Percentiles rank a stretch among this genome's conserved stretches.
phyloP scores from a whole-genome alignment of 2,888 invertebrate genomes.

The Pristionchus exspectatus region DNA sequence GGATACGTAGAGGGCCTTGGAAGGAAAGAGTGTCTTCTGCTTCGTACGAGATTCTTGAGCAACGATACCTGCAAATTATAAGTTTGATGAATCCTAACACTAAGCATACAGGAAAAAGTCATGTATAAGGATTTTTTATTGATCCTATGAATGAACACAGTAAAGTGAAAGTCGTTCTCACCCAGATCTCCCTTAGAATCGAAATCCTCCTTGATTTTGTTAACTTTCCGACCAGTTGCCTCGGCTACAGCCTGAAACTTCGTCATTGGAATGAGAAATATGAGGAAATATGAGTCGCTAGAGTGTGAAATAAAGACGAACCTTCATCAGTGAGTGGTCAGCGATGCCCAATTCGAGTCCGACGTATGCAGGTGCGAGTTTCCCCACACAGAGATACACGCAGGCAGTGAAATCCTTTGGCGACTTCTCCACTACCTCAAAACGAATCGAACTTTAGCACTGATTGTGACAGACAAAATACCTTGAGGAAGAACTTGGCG shows the following conservation, averaged over 20 bases:
- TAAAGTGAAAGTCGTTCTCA: too few species aligned
- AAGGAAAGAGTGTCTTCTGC: conserved; percentile 92
- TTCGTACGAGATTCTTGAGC: conserved; percentile 79
- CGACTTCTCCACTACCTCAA: conserved; percentile 91
- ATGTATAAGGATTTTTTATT: too few species aligned
- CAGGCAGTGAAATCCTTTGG: conserved; percentile 93
- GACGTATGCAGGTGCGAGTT: conserved; percentile 95
- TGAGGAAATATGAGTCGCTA: not conserved
- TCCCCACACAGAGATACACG: conserved; percentile 95
- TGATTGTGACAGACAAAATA: not conserved
- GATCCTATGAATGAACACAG: too few species aligned
- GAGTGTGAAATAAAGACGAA: conserved; percentile 82
- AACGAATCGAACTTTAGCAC: too few species aligned
- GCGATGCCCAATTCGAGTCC: conserved; percentile 95
- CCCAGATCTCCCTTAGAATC: conserved; percentile 91
- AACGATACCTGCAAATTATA: conserved; percentile 66
- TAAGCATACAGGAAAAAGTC: not conserved
- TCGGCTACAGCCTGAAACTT: conserved; percentile 61
- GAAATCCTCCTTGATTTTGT: conserved; percentile 88
- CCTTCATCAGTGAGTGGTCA: conserved; percentile 94
- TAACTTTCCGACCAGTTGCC: conserved; percentile 80
- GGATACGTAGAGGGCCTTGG: conserved; percentile 87
- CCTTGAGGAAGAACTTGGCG: conserved; percentile 87
- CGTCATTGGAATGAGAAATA: not conserved
- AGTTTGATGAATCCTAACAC: too few species aligned